Evolutionary conservation across 2,888 invertebrate genomes (phyloP).

Genomic region (Spisula subtruncata): DNA sequence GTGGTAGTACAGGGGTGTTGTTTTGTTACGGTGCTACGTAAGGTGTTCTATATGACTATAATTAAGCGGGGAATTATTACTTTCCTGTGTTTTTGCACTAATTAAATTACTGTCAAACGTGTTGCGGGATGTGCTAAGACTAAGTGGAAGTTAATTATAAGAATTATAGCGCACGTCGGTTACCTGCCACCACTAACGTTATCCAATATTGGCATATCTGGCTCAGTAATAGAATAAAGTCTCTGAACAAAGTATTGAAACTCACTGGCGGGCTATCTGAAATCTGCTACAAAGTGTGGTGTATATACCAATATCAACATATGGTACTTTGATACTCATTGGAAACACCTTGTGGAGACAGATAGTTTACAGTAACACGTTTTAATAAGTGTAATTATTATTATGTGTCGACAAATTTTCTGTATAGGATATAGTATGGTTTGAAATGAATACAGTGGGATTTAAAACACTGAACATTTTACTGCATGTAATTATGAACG

Average conservation of each 20-base stretch:
- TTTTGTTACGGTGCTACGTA: too few relatives aligned
- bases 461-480: too few relatives aligned
- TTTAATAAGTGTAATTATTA: too few relatives aligned
- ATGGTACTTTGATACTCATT: background rate
- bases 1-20: too few relatives aligned
- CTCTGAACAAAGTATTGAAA: background rate
- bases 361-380: too few relatives aligned
- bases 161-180: background rate
- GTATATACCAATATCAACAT: background rate
- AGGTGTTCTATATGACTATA: too few relatives aligned
- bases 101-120: background rate
- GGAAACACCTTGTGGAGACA: background rate
- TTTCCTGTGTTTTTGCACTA: background rate
- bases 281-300: background rate
- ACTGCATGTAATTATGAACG: too few relatives aligned
- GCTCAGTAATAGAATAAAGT: background rate
- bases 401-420: too few relatives aligned
- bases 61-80: background rate
- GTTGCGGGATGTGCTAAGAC: background rate
- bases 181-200: background rate
- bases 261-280: background rate
- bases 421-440: too few relatives aligned
- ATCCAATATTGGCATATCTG: constrained; percentile 18
- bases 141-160: background rate
- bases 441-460: too few relatives aligned